A percentile compares a stretch with the other conserved stretches of the same genome.
phyloP scores from a whole-genome alignment of 2,888 invertebrate species.

The Suillia variegata region DNA sequence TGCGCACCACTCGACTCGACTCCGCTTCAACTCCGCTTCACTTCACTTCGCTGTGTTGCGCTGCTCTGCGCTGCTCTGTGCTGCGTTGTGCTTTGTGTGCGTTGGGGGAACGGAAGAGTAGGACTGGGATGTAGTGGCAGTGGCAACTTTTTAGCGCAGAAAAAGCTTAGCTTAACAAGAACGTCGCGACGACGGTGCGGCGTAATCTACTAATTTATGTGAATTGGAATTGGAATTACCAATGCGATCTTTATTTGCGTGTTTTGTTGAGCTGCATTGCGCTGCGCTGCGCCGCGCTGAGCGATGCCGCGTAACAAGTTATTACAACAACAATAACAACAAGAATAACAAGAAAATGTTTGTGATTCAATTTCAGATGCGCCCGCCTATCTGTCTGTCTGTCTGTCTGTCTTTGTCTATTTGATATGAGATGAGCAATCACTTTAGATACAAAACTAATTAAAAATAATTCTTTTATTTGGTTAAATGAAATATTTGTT shows the following conservation, averaged over 20 bases:
- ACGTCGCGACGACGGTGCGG: too few species aligned
- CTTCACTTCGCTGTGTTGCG: slow-evolving; percentile 1
- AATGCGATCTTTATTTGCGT: slow-evolving; percentile 47
- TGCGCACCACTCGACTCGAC: slow-evolving; percentile 39
- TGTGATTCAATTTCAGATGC: too few species aligned
- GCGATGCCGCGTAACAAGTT: neutral
- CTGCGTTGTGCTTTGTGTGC: slow-evolving; percentile 11
- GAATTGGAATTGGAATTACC: slow-evolving; percentile 47
- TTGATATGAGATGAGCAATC: too few species aligned
- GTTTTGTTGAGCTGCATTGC: slow-evolving; percentile 8
- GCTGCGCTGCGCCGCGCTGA: neutral
- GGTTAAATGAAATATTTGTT: too few species aligned
- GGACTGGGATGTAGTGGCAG: neutral
- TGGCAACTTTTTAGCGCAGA: neutral
- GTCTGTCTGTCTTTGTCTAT: too few species aligned
- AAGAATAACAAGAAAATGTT: too few species aligned
- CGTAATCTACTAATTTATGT: slow-evolving; percentile 46
- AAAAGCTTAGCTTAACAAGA: too few species aligned
- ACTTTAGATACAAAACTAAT: too few species aligned
- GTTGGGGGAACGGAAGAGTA: slow-evolving; percentile 3
- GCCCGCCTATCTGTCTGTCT: too few species aligned
- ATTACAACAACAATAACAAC: too few species aligned
- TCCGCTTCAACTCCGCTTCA: slow-evolving; percentile 13
- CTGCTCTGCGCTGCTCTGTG: too few species aligned
- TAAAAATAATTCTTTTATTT: too few species aligned